Base-by-base conservation (phyloP, 2,797 vertebrate species). In the Tenualosa thibaudeaui region DNA sequence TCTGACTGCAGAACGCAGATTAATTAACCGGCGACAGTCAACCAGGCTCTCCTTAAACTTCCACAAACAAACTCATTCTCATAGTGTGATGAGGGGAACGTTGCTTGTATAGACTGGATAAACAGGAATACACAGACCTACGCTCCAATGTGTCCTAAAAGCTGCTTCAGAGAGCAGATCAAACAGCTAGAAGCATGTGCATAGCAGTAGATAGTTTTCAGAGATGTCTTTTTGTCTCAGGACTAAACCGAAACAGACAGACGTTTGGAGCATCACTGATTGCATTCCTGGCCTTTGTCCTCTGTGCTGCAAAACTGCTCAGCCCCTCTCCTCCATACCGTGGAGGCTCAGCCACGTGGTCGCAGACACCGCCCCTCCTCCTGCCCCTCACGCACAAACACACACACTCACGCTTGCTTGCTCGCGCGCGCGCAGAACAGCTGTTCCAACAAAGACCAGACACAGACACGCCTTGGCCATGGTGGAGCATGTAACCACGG, bases 381-480 rank as follows among this genome's bases (percentile, higher is more conserved):
- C 82, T 81, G 87, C 86, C 83, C 83, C 60, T 10, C 81, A 43
- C 84, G n/a, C 86, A 56, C 24, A 3, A 60, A 81, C 82, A 2
- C 86, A 0, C 87, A 8, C 37, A 9, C 26, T 5, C 81, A 43
- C 85, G 43, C 62, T 9, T 12, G 50, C 50, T 9, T 12, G 10
- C 50, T 51, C 19, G 54, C 19, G 83, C 81, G 86, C 81, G 37
- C 60, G 82, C 81, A 83, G 65, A 82, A 88, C 92, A 92, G 89
- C 93, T 92, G 92, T 91, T 90, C 58, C 75, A 89, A 92, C 90
- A 93, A 93, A 92, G 86, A 86, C 37, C 86, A 85, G 88, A 88
- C 86, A 86, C 87, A 85, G 88, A 88, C 86, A 86, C 87, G 24
- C 88, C 84, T 87, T 26, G n/a, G 24, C 50, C 71, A 46, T 75